A percentile compares a stretch with the other conserved stretches of the same genome.
Evolutionary conservation across 1,140 invertebrate species (phyloP).

Genomic region (Luehdorfia chinensis): DNA sequence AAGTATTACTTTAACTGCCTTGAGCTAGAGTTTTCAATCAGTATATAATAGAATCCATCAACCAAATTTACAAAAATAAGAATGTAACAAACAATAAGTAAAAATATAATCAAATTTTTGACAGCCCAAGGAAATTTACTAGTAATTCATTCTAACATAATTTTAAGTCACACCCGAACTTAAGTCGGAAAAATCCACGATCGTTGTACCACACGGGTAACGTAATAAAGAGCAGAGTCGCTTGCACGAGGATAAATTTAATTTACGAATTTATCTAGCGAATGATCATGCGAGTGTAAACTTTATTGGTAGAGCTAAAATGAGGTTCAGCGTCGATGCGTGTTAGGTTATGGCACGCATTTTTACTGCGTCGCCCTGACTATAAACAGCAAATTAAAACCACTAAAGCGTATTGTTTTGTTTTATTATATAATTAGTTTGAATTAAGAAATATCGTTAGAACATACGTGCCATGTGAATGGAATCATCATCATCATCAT

Average conservation of each 20-base stretch:
- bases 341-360: slow-evolving; percentile 22
- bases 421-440: neutral
- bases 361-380: slow-evolving; percentile 27
- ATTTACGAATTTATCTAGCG: slow-evolving; percentile 68
- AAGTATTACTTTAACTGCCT: no score
- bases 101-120: slow-evolving; percentile 3
- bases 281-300: slow-evolving; percentile 65
- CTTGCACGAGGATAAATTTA: slow-evolving; percentile 39
- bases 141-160: slow-evolving; percentile 40
- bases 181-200: slow-evolving; percentile 10
- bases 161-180: slow-evolving; percentile 50
- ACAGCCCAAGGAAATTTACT: slow-evolving; percentile 13
- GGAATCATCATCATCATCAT: no score
- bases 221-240: slow-evolving; percentile 25
- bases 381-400: slow-evolving; percentile 34
- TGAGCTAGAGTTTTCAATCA: no score
- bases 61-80: no score
- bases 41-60: no score
- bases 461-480: no score
- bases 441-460: no score
- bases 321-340: slow-evolving; percentile 36
- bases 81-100: no score
- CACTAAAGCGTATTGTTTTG: slow-evolving; percentile 28
- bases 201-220: slow-evolving; percentile 17
- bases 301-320: slow-evolving; percentile 55